phyloP scores from a whole-genome alignment of 2,113 vertebrate species.

The Mesoclemmys tuberculata region DNA sequence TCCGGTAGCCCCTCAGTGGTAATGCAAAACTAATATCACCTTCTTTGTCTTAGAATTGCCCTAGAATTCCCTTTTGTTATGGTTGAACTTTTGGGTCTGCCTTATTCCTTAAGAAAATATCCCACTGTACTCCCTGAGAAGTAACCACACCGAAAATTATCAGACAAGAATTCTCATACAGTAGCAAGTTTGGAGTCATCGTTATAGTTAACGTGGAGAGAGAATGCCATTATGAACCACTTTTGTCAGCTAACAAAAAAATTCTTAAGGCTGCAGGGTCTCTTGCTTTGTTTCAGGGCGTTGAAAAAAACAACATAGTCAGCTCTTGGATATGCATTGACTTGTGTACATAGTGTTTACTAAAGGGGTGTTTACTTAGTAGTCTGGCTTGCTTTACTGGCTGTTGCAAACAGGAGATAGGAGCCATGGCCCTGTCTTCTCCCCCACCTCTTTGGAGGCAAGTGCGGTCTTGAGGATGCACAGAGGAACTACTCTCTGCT shows the following conservation, averaged over 20 bases:
- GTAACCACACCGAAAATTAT: rapidly evolving
- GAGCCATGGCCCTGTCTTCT: rapidly evolving
- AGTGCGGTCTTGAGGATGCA: background rate
- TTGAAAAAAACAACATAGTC: background rate
- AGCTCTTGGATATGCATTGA: background rate
- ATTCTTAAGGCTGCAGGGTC: background rate
- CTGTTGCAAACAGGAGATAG: background rate
- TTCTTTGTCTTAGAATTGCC: background rate
- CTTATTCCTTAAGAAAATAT: background rate
- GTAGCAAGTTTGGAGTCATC: background rate
- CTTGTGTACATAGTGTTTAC: background rate
- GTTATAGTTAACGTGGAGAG: background rate
- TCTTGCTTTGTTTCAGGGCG: background rate
- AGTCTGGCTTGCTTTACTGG: background rate
- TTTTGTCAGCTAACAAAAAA: background rate
- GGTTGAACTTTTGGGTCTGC: background rate
- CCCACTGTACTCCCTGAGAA: background rate
- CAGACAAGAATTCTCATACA: rapidly evolving
- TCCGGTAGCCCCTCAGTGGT: background rate
- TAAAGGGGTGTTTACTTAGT: background rate
- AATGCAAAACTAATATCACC: background rate
- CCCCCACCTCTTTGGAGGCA: rapidly evolving
- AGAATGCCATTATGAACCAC: background rate
- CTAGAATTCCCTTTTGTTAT: background rate
- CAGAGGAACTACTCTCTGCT: background rate